phyloP scores from a whole-genome alignment of 2,113 vertebrate species.

The Myocastor coypus region DNA sequence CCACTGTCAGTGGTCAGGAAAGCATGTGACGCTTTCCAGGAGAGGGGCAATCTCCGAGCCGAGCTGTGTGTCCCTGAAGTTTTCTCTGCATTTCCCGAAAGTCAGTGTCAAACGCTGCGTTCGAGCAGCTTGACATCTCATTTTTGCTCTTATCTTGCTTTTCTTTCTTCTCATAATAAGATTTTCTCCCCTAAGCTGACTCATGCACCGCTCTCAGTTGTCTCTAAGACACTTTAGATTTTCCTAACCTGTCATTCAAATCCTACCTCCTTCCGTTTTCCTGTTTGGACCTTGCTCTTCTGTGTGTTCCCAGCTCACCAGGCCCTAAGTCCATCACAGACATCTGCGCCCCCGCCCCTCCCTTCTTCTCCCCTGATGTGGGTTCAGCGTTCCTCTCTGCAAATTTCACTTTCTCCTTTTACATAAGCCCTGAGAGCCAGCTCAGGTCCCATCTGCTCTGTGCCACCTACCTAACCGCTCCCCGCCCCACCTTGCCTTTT shows the following conservation, averaged over 20 bases:
- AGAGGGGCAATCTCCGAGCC: background rate
- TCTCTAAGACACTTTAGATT: conserved; percentile 39
- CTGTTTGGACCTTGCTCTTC: background rate
- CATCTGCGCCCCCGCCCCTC: background rate
- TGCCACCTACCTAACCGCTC: too few relatives aligned
- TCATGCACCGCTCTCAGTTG: background rate
- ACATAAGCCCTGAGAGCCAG: background rate
- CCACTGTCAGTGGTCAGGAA: background rate
- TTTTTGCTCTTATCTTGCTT: conserved; percentile 58
- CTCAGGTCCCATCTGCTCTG: background rate
- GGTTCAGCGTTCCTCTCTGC: background rate
- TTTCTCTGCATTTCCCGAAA: background rate
- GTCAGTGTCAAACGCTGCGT: background rate
- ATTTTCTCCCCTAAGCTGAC: background rate
- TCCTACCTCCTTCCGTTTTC: background rate
- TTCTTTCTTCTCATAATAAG: background rate
- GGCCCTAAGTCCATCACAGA: background rate
- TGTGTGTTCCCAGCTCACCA: background rate
- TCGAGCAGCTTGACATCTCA: background rate
- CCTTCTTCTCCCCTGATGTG: background rate
- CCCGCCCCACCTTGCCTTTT: background rate
- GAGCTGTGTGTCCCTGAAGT: background rate
- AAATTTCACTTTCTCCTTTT: background rate
- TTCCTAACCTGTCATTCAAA: background rate
- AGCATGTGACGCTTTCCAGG: background rate